Evolutionary conservation across 1,140 invertebrate genomes (phyloP), one percentile per base, ranked within the genome.

Genomic region (Acromyrmex heyeri): DNA sequence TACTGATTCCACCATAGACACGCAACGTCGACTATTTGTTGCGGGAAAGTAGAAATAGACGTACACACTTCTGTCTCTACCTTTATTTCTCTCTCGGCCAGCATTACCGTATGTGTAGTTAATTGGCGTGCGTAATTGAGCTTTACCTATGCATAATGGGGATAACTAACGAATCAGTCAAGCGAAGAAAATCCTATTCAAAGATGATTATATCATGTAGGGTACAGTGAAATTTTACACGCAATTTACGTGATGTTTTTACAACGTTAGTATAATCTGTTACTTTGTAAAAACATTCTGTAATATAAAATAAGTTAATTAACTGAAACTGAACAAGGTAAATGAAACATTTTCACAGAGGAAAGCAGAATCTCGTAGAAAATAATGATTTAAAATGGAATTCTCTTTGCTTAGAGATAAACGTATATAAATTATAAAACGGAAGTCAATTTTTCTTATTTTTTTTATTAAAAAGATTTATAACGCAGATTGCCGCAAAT

Each of bases 121-220:
- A 83, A 83, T 83, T 83, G 44, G 79, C 69, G 44, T 62, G 70
- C 14, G 57, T 83, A 83, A 83, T 83, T 73, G 24, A 82, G 55
- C 79, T 83, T 69, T 72, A 34, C 79, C 27, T 73, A 73, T 62
- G 69, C 69, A 75, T 61, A 83, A 83, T 34, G 27, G n/a, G 55
- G 27, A 83, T 83, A 83, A 83, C 53, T 50, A 18, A 75, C 55
- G 69, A 75, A 83, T 83, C 55, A 81, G 78, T 81, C 50, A 62
- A 18, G 79, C 69, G 14, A 61, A 38, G 48, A 55, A 24, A 79
- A 73, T 70, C 44, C 38, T 61, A 38, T 83, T 50, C 79, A 50
- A 44, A 21, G 79, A 72, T 59, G 77, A 82, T 73, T 82, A 48
- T 57, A 59, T 73, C 55, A 61, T 24, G 44, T 30, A 30, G 16